Conservation (phyloP, 2,797 vertebrate genomes). For the Sebastes melanostomus region DNA sequence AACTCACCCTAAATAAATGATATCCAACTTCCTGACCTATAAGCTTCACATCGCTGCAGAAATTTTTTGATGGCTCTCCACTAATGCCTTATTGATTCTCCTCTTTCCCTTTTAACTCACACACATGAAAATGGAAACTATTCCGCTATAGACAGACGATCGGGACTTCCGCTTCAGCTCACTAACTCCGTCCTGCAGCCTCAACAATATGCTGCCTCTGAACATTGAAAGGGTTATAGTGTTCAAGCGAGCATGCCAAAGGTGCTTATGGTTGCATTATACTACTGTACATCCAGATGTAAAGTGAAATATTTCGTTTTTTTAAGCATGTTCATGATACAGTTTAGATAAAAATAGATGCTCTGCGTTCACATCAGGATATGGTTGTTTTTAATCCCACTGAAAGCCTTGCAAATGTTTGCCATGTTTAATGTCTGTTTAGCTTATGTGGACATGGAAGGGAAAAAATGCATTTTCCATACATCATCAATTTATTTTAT, state of each 20-base stretch:
- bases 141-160: constrained; percentile 65
- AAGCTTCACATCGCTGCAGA: constrained; percentile 58
- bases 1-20: constrained; percentile 72
- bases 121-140: constrained; percentile 78
- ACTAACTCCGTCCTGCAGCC: constrained; percentile 37
- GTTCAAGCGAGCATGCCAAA: constrained; percentile 19
- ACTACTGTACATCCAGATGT: constrained; percentile 14
- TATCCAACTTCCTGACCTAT: constrained; percentile 70
- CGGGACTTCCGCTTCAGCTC: constrained; percentile 52
- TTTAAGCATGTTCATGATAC: background rate
- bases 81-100: constrained; percentile 83
- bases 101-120: constrained; percentile 79
- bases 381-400: constrained; percentile 20
- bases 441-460: constrained; percentile 6
- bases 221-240: constrained; percentile 16
- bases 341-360: constrained; percentile 19
- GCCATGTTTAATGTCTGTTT: constrained; percentile 15
- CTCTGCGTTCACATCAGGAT: constrained; percentile 8
- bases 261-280: constrained; percentile 2
- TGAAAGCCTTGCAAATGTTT: constrained; percentile 27
- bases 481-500: constrained; percentile 9
- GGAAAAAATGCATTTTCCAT: constrained; percentile 29
- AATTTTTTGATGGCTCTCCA: constrained; percentile 72
- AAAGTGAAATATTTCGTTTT: constrained; percentile 26
- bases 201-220: constrained; percentile 36